These are phyloP conservation scores for Whitmania pigra DNA, from an alignment of 1,140 invertebrate species.

Conservation along the genomic window DNA sequence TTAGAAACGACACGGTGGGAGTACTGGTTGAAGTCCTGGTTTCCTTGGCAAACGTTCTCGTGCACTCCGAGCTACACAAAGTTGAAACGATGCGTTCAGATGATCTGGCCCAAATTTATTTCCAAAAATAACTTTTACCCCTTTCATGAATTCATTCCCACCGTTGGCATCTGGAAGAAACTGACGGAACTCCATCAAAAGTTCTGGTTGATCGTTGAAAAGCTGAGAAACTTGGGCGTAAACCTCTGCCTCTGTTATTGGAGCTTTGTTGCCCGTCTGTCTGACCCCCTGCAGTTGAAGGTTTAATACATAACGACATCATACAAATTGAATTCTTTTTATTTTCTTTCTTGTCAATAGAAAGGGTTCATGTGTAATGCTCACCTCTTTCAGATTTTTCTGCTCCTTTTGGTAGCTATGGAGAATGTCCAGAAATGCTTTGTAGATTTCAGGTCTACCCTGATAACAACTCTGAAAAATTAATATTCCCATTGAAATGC, in stretches of 20 bases:
- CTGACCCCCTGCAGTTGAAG: not conserved
- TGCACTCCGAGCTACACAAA: too few species aligned
- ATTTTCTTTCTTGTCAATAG: too few species aligned
- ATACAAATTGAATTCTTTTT: too few species aligned
- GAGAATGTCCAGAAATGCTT: constrained; percentile 89
- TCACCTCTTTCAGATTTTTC: constrained; percentile 69
- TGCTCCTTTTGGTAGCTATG: constrained; percentile 99
- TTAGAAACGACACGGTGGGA: too few species aligned
- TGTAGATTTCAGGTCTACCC: constrained; percentile 93
- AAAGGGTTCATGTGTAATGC: not conserved
- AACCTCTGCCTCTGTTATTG: constrained; percentile 15
- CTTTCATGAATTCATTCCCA: constrained; percentile 9
- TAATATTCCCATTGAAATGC: not conserved
- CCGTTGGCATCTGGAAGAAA: constrained; percentile 71
- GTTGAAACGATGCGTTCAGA: too few species aligned
- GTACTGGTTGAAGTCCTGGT: too few species aligned
- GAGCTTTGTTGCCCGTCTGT: not conserved
- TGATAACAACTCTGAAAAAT: constrained; percentile 76
- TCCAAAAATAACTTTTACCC: not conserved
- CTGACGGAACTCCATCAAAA: constrained; percentile 87
- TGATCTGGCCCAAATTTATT: not conserved
- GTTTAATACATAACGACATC: too few species aligned
- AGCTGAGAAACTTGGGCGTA: constrained; percentile 70
- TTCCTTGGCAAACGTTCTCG: too few species aligned
- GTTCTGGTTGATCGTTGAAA: constrained; percentile 93